These are phyloP conservation scores for Ceratosolen solmsi DNA, from an alignment of 1,140 invertebrate genomes.

Conservation along the genomic window DNA sequence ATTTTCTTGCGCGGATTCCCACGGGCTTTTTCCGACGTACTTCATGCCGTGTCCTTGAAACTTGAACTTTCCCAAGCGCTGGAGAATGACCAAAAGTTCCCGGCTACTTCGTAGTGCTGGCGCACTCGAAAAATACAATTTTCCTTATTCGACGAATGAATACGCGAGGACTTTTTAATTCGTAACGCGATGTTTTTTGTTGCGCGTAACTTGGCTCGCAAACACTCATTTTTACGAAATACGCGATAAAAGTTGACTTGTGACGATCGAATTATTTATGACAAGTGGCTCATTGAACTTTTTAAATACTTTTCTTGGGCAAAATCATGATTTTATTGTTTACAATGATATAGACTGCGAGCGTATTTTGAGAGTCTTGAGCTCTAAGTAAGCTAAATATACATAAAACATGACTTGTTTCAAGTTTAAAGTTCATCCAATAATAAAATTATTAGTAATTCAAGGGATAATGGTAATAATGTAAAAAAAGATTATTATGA, in stretches of 20 bases:
- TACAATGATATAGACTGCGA: conserved; percentile 21
- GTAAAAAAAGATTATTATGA: not conserved
- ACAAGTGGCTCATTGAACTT: not conserved
- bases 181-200: not conserved
- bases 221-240: not conserved
- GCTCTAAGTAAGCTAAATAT: too few species aligned
- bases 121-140: conserved; percentile 11
- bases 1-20: conserved; percentile 42
- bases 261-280: conserved; percentile 40
- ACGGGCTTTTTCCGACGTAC: conserved; percentile 26
- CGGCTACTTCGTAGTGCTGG: not conserved
- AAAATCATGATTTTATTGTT: conserved; percentile 32
- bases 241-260: not conserved
- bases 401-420: not conserved
- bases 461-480: not conserved
- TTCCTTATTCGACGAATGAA: conserved; percentile 43
- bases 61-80: not conserved
- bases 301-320: conserved; percentile 20
- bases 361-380: not conserved
- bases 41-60: conserved; percentile 30
- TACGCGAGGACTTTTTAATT: conserved; percentile 36
- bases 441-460: not conserved
- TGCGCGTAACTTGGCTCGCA: not conserved
- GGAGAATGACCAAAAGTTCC: not conserved
- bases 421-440: not conserved